Evolutionary conservation across 2,888 invertebrate genomes (phyloP).

Genomic region (Augiades crinisus): DNA sequence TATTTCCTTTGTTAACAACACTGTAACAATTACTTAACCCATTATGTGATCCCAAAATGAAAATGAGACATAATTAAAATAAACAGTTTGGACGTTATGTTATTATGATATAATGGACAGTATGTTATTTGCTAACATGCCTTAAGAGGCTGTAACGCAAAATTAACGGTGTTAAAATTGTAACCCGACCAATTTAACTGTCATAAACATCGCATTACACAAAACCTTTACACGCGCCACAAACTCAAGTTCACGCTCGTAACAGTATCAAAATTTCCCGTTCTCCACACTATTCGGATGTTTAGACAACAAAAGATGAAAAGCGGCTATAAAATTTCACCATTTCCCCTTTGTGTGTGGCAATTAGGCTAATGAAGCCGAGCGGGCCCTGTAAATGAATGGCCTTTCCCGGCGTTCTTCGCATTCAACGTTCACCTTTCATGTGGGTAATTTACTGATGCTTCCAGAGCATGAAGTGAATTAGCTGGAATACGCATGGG

Average conservation of each 20-base stretch:
- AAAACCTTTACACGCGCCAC: not conserved
- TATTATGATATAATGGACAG: too few species aligned
- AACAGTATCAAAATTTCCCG: conserved; percentile 10
- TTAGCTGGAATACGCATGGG: conserved; percentile 40
- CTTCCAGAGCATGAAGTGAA: conserved; percentile 52
- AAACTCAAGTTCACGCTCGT: not conserved
- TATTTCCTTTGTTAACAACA: too few species aligned
- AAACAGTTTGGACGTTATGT: too few species aligned
- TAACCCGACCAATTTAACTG: not conserved
- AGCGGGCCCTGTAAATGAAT: conserved; percentile 66
- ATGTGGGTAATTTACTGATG: conserved; percentile 76
- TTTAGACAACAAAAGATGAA: conserved; percentile 64
- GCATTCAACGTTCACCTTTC: conserved; percentile 72
- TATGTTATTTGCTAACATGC: too few species aligned
- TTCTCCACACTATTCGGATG: conserved; percentile 30
- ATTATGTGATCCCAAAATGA: too few species aligned
- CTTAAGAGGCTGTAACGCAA: not conserved
- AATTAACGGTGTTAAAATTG: not conserved
- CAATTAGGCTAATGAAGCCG: conserved; percentile 80
- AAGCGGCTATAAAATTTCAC: conserved; percentile 71
- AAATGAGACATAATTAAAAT: too few species aligned
- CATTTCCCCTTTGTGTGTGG: conserved; percentile 70
- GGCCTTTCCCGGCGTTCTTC: conserved; percentile 60
- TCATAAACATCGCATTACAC: conserved; percentile 2
- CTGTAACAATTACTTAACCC: too few species aligned